These are phyloP conservation scores for Crematogaster levior DNA, from an alignment of 2,888 invertebrate genomes.

Conservation along the genomic window DNA sequence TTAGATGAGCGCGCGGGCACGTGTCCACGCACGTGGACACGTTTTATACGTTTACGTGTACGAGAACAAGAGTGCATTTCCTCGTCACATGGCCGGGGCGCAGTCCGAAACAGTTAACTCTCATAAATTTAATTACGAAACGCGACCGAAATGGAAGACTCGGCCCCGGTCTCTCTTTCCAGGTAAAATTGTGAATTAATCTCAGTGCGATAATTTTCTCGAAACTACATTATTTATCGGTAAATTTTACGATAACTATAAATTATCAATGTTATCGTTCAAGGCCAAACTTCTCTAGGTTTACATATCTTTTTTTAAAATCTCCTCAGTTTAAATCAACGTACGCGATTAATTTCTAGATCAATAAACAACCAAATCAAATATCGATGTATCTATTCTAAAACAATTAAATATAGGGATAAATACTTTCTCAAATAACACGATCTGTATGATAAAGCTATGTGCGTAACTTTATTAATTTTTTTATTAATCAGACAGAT, in stretches of 20 bases:
- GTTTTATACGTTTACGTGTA: slow-evolving; percentile 48
- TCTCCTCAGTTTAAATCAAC: neutral
- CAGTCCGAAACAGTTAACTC: slow-evolving; percentile 67
- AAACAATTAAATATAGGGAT: neutral
- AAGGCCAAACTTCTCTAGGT: neutral
- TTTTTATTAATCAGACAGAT: too few relatives aligned
- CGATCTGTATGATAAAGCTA: too few relatives aligned
- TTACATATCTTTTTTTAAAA: slow-evolving; percentile 14
- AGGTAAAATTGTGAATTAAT: slow-evolving; percentile 50
- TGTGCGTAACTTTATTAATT: too few relatives aligned
- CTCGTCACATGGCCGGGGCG: slow-evolving; percentile 59
- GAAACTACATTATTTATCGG: slow-evolving; percentile 39
- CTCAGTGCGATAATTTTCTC: slow-evolving; percentile 24
- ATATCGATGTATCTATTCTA: neutral
- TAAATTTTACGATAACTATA: slow-evolving; percentile 9
- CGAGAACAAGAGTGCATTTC: slow-evolving; percentile 66
- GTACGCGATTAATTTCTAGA: neutral
- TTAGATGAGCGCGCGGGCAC: slow-evolving; percentile 14
- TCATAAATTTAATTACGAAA: slow-evolving; percentile 72
- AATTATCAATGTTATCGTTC: slow-evolving; percentile 27
- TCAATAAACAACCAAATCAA: neutral
- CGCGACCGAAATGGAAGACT: slow-evolving; percentile 57
- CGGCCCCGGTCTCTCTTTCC: slow-evolving; percentile 34
- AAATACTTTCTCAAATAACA: too few relatives aligned
- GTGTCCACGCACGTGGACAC: slow-evolving; percentile 31